phyloP scores from a whole-genome alignment of 2,113 vertebrate species.

The Pituophis catenifer region DNA sequence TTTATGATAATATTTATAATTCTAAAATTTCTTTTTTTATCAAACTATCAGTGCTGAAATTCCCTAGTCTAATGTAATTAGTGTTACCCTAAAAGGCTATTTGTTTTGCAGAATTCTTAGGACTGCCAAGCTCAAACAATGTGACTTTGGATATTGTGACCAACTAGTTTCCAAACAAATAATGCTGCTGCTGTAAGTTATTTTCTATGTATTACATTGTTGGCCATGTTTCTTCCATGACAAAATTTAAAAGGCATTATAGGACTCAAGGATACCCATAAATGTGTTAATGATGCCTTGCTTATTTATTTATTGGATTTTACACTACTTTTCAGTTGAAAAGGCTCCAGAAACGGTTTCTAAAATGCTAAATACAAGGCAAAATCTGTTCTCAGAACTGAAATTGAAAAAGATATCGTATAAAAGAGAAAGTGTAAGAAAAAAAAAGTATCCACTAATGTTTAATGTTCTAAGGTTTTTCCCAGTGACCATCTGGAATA shows the following conservation, averaged over 20 bases:
- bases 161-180: neutral
- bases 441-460: neutral
- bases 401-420: neutral
- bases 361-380: neutral
- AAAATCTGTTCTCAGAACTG: neutral
- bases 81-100: neutral
- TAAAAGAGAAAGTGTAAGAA: neutral
- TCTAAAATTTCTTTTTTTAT: slow-evolving; percentile 12
- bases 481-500: neutral
- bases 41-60: neutral
- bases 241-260: neutral
- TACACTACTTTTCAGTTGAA: neutral
- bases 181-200: neutral
- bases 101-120: neutral
- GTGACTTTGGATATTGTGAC: neutral
- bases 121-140: neutral
- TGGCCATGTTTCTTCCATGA: neutral
- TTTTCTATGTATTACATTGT: neutral
- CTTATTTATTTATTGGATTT: neutral
- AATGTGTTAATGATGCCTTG: neutral
- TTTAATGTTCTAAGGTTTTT: neutral
- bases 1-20: slow-evolving; percentile 7
- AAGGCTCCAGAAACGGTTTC: neutral
- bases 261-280: neutral
- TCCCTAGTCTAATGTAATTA: neutral